phyloP scores from a whole-genome alignment of 1,140 invertebrate genomes.

The Zophobas morio region DNA sequence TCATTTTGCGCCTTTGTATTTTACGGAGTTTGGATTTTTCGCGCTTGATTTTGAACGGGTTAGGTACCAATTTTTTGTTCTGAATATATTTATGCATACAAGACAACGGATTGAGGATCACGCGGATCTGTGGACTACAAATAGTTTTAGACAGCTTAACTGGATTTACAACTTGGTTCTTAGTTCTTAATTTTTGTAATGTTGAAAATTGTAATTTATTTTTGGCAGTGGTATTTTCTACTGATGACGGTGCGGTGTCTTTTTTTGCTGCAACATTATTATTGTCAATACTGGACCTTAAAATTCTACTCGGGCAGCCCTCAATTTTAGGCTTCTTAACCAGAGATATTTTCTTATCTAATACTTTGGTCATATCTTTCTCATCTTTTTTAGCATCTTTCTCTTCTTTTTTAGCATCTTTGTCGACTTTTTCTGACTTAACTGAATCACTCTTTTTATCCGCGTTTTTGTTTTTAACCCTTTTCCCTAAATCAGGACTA shows the following conservation, averaged over 20 bases:
- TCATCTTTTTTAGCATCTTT: background rate
- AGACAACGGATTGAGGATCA: slow-evolving; percentile 2
- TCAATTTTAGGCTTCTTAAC: slow-evolving; percentile 7
- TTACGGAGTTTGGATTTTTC: background rate
- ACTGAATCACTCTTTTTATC: no score
- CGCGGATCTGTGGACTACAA: background rate
- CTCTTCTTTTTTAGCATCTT: background rate
- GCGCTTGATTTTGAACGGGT: background rate
- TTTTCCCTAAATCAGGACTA: no score
- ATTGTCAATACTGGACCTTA: slow-evolving; percentile 1
- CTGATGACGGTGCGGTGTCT: background rate
- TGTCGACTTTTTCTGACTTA: no score
- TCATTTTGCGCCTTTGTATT: background rate
- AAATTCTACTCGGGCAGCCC: slow-evolving; percentile 8
- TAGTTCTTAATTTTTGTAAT: background rate
- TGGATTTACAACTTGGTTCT: background rate
- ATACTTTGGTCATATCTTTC: background rate
- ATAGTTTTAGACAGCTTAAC: background rate
- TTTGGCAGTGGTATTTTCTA: background rate
- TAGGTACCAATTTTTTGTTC: background rate
- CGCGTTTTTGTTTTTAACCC: no score
- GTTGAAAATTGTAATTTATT: background rate
- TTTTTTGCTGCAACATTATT: background rate
- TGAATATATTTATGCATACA: background rate
- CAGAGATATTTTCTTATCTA: slow-evolving; percentile 5